A percentile compares a stretch with the other conserved stretches of the same genome.
These are phyloP conservation scores for Notolabrus celidotus DNA, from an alignment of 2,797 vertebrate species.

Conservation along the genomic window DNA sequence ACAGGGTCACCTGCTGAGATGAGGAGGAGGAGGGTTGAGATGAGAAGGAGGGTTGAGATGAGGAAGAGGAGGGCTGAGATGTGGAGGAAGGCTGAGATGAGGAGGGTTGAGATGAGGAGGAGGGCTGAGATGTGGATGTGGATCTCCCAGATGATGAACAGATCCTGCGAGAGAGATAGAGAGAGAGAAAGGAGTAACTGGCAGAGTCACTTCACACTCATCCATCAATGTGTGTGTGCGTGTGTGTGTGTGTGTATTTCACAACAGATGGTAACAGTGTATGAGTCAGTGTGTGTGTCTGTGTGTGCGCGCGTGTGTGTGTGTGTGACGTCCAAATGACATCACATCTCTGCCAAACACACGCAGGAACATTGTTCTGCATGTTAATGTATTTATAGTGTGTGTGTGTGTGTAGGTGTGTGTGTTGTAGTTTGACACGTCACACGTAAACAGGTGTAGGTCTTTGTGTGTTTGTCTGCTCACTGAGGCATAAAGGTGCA, in stretches of 20 bases:
- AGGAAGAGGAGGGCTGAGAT: too few species aligned
- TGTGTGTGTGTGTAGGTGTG: constrained; percentile 38
- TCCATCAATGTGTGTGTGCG: constrained; percentile 41
- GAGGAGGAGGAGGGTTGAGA: too few species aligned
- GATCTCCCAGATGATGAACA: too few species aligned
- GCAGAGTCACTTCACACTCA: constrained; percentile 41
- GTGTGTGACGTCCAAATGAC: constrained; percentile 72
- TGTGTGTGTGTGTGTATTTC: constrained; percentile 52
- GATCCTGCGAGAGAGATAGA: too few species aligned
- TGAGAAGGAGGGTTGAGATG: too few species aligned
- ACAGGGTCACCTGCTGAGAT: too few species aligned
- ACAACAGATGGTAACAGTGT: constrained; percentile 80
- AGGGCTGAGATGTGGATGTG: too few species aligned
- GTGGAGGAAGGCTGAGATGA: too few species aligned
- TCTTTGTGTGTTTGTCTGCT: constrained; percentile 59
- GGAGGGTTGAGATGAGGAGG: too few species aligned
- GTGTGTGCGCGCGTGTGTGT: neutral
- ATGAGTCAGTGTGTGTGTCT: constrained; percentile 67
- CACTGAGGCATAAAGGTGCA: constrained; percentile 63
- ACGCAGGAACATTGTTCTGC: neutral
- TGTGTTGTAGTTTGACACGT: constrained; percentile 27
- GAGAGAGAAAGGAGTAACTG: constrained; percentile 9
- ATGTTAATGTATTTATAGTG: constrained; percentile 36
- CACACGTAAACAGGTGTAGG: constrained; percentile 36
- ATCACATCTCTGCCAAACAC: constrained; percentile 66